Conservation (phyloP, 2,888 invertebrate genomes). For the Poecilus cupreus region DNA sequence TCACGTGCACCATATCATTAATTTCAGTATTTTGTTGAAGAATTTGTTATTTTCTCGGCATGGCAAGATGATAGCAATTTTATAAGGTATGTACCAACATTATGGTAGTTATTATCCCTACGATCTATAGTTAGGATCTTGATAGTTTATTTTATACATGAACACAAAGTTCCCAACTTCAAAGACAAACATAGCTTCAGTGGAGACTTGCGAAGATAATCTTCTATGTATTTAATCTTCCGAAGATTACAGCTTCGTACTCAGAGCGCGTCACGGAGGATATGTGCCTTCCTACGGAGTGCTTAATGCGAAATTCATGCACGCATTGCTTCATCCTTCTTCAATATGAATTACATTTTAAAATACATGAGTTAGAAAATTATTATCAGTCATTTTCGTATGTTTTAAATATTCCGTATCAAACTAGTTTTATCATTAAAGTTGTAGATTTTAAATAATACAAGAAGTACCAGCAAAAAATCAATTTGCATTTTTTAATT, state of each 20-base stretch:
- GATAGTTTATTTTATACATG: constrained; percentile 42
- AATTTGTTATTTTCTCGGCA: background rate
- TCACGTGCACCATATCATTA: background rate
- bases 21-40: background rate
- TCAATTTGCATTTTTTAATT: constrained; percentile 22
- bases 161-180: constrained; percentile 40
- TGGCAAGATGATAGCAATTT: background rate
- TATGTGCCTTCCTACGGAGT: constrained; percentile 5
- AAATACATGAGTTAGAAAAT: background rate
- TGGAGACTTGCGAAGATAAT: constrained; percentile 14
- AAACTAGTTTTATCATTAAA: too few relatives aligned
- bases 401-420: too few relatives aligned
- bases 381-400: too few relatives aligned
- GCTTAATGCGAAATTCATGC: background rate
- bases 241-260: constrained; percentile 36
- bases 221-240: constrained; percentile 41
- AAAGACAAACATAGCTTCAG: constrained; percentile 41
- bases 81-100: background rate
- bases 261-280: constrained; percentile 20
- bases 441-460: too few relatives aligned
- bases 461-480: background rate
- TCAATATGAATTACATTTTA: background rate
- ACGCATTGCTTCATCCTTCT: background rate
- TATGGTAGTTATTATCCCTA: background rate
- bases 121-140: constrained; percentile 16